Conservation (phyloP, 2,797 vertebrate genomes). For the Erethizon dorsatum region DNA sequence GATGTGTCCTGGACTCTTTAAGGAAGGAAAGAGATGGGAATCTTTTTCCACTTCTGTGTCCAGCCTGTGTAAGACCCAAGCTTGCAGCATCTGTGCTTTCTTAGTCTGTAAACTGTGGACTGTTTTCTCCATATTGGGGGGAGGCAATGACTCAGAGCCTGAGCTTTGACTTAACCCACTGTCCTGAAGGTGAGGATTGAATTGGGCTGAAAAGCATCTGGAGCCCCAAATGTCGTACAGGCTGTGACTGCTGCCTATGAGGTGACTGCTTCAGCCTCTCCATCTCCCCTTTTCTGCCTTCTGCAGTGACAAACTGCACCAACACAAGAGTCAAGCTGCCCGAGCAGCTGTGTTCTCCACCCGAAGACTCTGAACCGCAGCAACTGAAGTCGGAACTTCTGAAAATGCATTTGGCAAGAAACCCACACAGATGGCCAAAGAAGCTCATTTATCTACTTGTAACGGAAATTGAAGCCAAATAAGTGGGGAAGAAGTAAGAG, state of each 20-base stretch:
- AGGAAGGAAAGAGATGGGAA: background rate
- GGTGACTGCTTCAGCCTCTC: fast-evolving
- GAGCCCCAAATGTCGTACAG: background rate
- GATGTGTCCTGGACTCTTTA: too few relatives aligned
- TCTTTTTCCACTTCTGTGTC: background rate
- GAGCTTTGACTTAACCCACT: background rate
- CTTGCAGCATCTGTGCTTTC: background rate
- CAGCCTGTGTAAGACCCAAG: background rate
- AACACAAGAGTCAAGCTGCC: background rate
- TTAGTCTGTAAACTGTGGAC: background rate
- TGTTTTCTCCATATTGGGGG: background rate
- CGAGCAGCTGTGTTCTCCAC: background rate
- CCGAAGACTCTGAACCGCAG: background rate
- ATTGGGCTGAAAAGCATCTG: background rate
- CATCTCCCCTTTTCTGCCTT: too few relatives aligned
- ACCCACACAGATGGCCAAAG: conserved; percentile 53
- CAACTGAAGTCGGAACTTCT: conserved; percentile 25
- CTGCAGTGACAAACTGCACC: background rate
- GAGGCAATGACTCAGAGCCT: background rate
- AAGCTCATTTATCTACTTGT: conserved; percentile 22
- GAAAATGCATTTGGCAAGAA: conserved; percentile 48
- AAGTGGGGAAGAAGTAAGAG: background rate
- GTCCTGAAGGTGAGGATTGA: background rate
- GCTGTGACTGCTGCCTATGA: background rate
- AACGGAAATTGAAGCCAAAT: conserved; percentile 40